phyloP scores from a whole-genome alignment of 2,797 vertebrate genomes.

The Sardinella longiceps region DNA sequence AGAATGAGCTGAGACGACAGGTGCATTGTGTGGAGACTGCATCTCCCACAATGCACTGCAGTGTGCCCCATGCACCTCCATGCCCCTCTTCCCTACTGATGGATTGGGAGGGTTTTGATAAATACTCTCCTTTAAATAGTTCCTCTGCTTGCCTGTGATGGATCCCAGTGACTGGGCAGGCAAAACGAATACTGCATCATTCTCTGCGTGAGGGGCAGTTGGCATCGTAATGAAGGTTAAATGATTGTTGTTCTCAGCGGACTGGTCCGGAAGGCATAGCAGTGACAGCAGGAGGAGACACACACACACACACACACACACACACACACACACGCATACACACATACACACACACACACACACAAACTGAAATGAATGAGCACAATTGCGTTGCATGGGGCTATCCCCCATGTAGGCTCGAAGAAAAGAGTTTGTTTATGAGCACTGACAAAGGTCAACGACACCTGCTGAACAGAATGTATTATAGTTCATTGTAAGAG shows the following conservation, averaged over 20 bases:
- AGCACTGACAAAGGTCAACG: background rate
- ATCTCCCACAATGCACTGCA: background rate
- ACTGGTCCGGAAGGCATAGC: background rate
- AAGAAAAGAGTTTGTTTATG: background rate
- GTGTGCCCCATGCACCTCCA: background rate
- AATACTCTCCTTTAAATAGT: background rate
- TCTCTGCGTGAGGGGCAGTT: background rate
- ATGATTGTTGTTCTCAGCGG: background rate
- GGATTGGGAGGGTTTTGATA: background rate
- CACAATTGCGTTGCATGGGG: background rate
- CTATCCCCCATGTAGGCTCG: background rate
- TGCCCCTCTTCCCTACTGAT: background rate
- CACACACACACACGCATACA: background rate
- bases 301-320: constrained; percentile 12
- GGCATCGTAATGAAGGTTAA: constrained; percentile 10
- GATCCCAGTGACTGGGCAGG: background rate
- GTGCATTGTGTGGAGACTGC: background rate
- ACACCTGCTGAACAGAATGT: background rate
- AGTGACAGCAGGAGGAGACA: background rate
- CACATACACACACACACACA: background rate
- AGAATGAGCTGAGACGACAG: background rate
- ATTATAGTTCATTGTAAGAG: background rate
- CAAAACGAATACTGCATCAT: background rate
- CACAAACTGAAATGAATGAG: background rate
- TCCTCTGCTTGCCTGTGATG: background rate